Conservation (phyloP, 2,113 vertebrate genomes). For the Leptobrachium leishanense region DNA sequence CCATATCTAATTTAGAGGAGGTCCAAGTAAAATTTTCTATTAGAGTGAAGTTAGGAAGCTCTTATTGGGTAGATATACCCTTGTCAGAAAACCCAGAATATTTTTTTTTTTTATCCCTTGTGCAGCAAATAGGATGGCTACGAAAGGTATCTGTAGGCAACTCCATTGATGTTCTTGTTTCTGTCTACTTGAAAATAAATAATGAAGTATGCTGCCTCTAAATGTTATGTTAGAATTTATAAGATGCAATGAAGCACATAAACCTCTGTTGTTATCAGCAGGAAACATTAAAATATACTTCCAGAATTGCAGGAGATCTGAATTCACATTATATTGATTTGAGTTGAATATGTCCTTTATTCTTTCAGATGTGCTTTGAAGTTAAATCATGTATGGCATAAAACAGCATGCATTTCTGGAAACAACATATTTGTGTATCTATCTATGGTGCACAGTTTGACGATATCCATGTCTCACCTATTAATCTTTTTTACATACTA, state of each 20-base stretch:
- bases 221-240: slow-evolving; percentile 17
- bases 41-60: no score
- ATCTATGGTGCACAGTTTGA: background rate
- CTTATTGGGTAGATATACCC: no score
- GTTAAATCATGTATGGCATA: background rate
- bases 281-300: slow-evolving; percentile 1
- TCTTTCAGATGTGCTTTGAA: background rate
- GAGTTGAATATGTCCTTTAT: background rate
- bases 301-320: background rate
- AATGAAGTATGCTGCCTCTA: slow-evolving; percentile 14
- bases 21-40: no score
- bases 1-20: no score
- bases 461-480: background rate
- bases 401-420: background rate
- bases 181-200: slow-evolving; percentile 4
- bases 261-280: background rate
- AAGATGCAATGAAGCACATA: background rate
- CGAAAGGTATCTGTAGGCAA: no score
- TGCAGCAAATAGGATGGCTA: no score
- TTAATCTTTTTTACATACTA: background rate
- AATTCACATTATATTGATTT: slow-evolving; percentile 1
- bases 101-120: no score
- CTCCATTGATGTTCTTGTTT: background rate
- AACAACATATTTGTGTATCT: background rate
- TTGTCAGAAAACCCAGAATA: no score